Evolutionary conservation across 2,113 vertebrate species (phyloP), one percentile per base, ranked within the genome.

Genomic region (Apodemus speciosus): DNA sequence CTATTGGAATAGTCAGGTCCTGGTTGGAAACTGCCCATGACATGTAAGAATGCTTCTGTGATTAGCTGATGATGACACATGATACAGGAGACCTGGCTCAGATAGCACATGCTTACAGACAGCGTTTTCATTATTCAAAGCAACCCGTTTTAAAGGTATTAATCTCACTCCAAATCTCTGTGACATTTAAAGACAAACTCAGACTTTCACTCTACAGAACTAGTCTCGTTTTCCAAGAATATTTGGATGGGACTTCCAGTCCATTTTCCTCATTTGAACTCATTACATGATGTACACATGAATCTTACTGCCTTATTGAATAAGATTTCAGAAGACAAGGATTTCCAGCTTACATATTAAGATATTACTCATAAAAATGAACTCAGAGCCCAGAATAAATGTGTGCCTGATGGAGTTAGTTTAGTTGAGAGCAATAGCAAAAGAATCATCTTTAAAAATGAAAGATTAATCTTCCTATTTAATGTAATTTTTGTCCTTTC

Each of bases 231-330:
- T 68, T 88, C 83, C 27, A 96, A 97, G 81, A 97, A 95, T 91
- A 95, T 88, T 96, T 97, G 97, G 94, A 94, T 88, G 94, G 97
- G 96, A 92, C 87, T 96, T 98, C 96, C 96, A 95, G 96, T 97
- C 94, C 95, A 85, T 91, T 81, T 75, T n/a, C 0, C 9, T 8
- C 51, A 90, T 35, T 62, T 21, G 72, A n/a, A 79, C 18, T 90
- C 60, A 75, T 69, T 89, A 69, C 58, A 38, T 64, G 46, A 51
- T 40, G 1, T 9, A 38, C 40, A 18, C 38, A 58, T 68, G 49
- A 75, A 11, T 86, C 23, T 66, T 3, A 73, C 27, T 87, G 10
- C 13, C 14, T 49, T 79, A 9, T 80, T 46, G 40, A 46, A 49
- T 16, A 23, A 88, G 60, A 18, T 23, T n/a, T 25, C 14, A 14